These are phyloP conservation scores for Euura saliciscinereae DNA, from an alignment of 1,140 invertebrate genomes.

Conservation along the genomic window DNA sequence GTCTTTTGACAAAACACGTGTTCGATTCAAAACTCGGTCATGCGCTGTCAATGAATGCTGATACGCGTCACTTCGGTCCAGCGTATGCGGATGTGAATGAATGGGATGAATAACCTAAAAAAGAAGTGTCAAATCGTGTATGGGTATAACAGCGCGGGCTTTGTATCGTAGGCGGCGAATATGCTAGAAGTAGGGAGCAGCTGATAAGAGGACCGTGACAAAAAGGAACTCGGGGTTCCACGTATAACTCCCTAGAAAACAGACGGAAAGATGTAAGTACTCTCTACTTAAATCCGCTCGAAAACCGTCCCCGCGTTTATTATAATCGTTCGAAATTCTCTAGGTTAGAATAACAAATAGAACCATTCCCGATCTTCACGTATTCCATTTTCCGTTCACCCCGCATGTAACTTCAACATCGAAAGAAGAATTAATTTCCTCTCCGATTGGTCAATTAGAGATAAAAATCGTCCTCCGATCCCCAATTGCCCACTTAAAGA, in stretches of 20 bases:
- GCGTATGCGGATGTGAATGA: not conserved
- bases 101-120: not conserved
- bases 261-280: not conserved
- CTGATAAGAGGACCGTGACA: not conserved
- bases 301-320: not conserved
- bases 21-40: not conserved
- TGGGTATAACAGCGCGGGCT: not conserved
- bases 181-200: not conserved
- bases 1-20: not conserved
- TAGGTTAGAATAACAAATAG: conserved; percentile 3
- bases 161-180: conserved; percentile 1
- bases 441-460: too few relatives aligned
- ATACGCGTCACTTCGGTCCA: too few relatives aligned
- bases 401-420: not conserved
- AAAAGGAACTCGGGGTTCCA: not conserved
- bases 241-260: not conserved
- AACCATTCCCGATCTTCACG: not conserved
- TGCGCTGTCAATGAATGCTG: not conserved
- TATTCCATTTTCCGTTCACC: not conserved
- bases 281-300: not conserved
- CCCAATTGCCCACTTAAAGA: not conserved
- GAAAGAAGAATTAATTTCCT: too few relatives aligned
- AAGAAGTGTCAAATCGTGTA: not conserved
- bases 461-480: too few relatives aligned
- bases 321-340: not conserved